Base-by-base conservation (phyloP, 1,140 invertebrate genomes). In the Achatina immaculata region DNA sequence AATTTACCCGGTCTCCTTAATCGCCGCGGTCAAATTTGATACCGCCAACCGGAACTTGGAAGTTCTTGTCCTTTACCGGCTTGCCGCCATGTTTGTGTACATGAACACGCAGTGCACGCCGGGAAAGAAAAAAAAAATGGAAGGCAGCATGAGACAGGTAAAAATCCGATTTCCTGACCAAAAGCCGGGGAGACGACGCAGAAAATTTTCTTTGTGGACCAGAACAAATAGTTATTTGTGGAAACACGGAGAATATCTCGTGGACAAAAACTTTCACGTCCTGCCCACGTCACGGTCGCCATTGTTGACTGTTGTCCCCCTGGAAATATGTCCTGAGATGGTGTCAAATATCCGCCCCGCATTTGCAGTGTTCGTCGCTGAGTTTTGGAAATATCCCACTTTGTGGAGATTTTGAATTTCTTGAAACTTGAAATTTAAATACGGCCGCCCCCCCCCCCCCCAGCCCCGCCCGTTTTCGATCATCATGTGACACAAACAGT, bases 241-340 rank as follows among this genome's bases (percentile, higher is more conserved):
- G 42, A 74, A 43, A 74, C 1, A 28, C 34, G 85, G 88, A 85
- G 87, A 87, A 40, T 28, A 65, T 62, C 21, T 55, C 48, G 48
- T 55, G 48, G 4, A 62, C 58, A 65, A 43, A 43, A 62, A 42
- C 40, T 58, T 58, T 40, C n/a, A 76, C 45, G 31, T 28, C 40
- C 14, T 58, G 51, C 36, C 16, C 34, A 36, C 55, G 34, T 76
- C 55, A 74, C 58, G 74, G 74, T 14, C 74, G 48, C 31, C 34
- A 36, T 4, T 76, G 74, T 76, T 76, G 74, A 38, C 55, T 31
- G 2, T 16, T 3, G 31, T 11, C 7, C 74, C 74, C 40, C 2
- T 11, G 28, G 40, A 58, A 76, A 65, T 42, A 76, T 76, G 4
- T 58, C 51, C 21, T 21, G 1, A 1, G 38, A 62, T 62, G 19